These are phyloP conservation scores for Cotesia vestalis DNA, from an alignment of 1,140 invertebrate species.

Conservation along the genomic window DNA sequence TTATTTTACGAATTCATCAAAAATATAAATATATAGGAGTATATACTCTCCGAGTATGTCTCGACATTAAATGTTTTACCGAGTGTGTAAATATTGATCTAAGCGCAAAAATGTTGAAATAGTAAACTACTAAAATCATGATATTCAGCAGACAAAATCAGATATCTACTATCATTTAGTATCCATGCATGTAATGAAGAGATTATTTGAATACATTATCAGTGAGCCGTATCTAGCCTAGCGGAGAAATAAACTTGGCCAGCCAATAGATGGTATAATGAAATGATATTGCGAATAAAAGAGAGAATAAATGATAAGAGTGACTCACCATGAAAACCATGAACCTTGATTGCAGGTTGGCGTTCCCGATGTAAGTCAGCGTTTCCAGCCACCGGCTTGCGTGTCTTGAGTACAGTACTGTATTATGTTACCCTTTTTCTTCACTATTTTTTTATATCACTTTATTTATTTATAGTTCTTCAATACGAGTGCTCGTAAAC, in stretches of 20 bases:
- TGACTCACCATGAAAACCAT: conserved; percentile 68
- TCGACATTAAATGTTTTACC: too few species aligned
- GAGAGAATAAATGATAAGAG: conserved; percentile 10
- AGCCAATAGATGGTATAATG: neutral
- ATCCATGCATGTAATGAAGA: too few species aligned
- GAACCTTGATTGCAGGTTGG: conserved; percentile 69
- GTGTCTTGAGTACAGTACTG: conserved; percentile 37
- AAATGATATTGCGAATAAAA: neutral
- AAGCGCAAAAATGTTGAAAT: too few species aligned
- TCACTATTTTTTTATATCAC: conserved; percentile 30
- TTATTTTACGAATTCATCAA: too few species aligned
- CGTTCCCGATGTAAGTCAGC: conserved; percentile 66
- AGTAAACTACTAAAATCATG: too few species aligned
- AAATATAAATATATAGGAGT: too few species aligned
- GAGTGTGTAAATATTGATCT: too few species aligned
- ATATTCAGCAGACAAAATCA: too few species aligned
- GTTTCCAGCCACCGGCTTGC: conserved; percentile 58
- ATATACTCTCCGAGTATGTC: too few species aligned
- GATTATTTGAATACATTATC: too few species aligned
- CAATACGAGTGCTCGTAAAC: neutral
- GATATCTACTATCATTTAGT: too few species aligned
- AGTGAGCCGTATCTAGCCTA: too few species aligned
- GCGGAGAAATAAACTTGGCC: neutral
- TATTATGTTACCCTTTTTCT: conserved; percentile 16
- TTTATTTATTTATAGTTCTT: conserved; percentile 7